Evolutionary conservation across 1,140 invertebrate genomes (phyloP).

Genomic region (Drosophila parvula): DNA sequence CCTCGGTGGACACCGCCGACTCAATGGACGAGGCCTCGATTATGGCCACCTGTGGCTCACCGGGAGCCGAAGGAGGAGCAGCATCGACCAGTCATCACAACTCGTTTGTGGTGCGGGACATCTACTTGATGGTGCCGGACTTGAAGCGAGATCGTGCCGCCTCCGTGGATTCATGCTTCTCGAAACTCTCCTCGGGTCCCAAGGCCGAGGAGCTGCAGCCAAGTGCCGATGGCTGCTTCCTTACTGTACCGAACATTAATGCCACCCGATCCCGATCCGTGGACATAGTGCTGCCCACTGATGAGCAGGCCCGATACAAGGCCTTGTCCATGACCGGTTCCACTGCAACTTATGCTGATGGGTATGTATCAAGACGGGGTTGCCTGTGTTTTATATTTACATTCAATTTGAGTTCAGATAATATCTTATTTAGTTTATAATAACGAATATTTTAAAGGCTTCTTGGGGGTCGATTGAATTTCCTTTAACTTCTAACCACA

Average conservation of each 20-base stretch:
- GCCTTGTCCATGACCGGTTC: conserved; percentile 87
- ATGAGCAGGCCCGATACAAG: conserved; percentile 92
- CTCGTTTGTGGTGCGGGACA: conserved; percentile 86
- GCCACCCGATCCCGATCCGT: conserved; percentile 93
- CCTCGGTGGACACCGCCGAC: conserved; percentile 84
- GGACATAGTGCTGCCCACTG: conserved; percentile 95
- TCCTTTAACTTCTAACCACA: too few relatives aligned
- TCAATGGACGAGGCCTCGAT: conserved; percentile 84
- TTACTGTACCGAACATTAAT: conserved; percentile 88
- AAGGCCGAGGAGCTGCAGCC: conserved; percentile 88
- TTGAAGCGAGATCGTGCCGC: conserved; percentile 92
- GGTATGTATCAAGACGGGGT: conserved; percentile 52
- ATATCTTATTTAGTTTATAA: too few relatives aligned
- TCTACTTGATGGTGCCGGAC: conserved; percentile 92
- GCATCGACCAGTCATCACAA: conserved; percentile 44
- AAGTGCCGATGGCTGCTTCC: conserved; percentile 86
- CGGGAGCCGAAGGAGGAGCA: not conserved
- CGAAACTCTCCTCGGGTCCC: conserved; percentile 88
- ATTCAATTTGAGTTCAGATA: too few relatives aligned
- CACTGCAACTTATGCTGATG: conserved; percentile 59
- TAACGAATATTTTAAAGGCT: too few relatives aligned
- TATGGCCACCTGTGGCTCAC: conserved; percentile 75
- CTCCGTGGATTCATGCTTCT: conserved; percentile 92
- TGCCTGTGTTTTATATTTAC: too few relatives aligned
- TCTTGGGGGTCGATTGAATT: too few relatives aligned